Percentiles rank a stretch among this genome's conserved stretches.
These are phyloP conservation scores for Irena cyanogastra DNA, from an alignment of 2,113 vertebrate species.

Conservation along the genomic window DNA sequence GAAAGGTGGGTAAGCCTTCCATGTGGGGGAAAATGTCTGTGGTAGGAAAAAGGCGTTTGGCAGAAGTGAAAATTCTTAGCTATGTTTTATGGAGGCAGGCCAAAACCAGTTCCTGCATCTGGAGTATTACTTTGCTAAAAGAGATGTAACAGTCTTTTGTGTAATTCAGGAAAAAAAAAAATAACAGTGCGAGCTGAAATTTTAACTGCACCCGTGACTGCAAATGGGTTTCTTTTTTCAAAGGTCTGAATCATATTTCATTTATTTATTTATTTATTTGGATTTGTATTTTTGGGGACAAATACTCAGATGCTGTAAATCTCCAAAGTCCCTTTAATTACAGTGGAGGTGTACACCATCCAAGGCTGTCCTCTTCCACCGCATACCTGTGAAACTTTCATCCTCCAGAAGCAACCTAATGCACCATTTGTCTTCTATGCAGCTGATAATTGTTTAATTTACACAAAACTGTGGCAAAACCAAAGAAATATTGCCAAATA, in stretches of 20 bases:
- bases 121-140: neutral
- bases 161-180: neutral
- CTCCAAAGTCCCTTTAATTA: neutral
- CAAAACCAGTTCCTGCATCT: neutral
- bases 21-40: rapidly evolving
- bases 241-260: neutral
- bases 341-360: rapidly evolving
- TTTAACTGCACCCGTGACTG: neutral
- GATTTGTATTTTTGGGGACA: neutral
- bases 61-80: neutral
- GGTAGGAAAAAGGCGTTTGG: neutral
- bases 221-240: neutral
- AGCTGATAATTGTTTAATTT: neutral
- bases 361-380: neutral
- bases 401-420: neutral
- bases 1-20: neutral
- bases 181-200: neutral
- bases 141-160: neutral
- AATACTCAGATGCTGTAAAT: neutral
- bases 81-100: neutral
- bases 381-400: neutral
- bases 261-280: neutral
- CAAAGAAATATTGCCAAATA: neutral
- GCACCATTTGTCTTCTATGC: neutral
- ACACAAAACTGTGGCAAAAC: neutral